Evolutionary conservation across 2,113 vertebrate genomes (phyloP), one percentile per base, ranked within the genome.

Genomic region (Xenus cinereus): DNA sequence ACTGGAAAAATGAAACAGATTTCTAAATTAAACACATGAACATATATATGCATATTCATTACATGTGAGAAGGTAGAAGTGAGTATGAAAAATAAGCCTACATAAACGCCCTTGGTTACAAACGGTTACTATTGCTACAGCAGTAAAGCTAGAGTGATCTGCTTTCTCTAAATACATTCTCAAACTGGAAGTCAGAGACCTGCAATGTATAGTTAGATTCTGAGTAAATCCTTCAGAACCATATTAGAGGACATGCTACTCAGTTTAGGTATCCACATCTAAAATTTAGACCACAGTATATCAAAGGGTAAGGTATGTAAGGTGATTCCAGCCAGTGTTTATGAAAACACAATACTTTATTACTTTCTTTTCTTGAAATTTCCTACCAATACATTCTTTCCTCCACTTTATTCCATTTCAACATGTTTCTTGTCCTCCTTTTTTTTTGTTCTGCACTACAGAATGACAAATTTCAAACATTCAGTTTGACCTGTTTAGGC

Each of bases 361-460:
- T 0, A 5, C 48, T 64, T 50, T 32, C 8, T 75, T 92, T 32
- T 30, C 67, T 90, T 77, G 45, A 43, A 6, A 51, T 60, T 22
- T 41, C 63, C 81, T 59, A 23, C 7, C 24, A 22, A 32, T 32
- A 37, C 14, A 37, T 12, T 28, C 33, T 63, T 21, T 54, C 43
- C 54, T 71, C 50, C 46, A 27, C 51, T 51, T 76, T 41, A 37
- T 53, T 80, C 54, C 37, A n/a, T 62, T 76, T 80, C 53, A 73
- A n/a, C 89, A 92, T 95, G 88, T 95, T 92, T 97, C 86, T 97
- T 87, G 93, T 92, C 93, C 94, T 90, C 95, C 96, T 95, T 96
- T 92, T 39, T 39, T 62, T 84, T 92, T 39, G 43, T 62, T 84
- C 88, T 12, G 41, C 26, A 10, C 16, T 50, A 53, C 53, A 74